Percentiles rank a stretch among this genome's conserved stretches.
These are phyloP conservation scores for Drosophila insularis DNA, from an alignment of 1,140 invertebrate species.

Conservation along the genomic window DNA sequence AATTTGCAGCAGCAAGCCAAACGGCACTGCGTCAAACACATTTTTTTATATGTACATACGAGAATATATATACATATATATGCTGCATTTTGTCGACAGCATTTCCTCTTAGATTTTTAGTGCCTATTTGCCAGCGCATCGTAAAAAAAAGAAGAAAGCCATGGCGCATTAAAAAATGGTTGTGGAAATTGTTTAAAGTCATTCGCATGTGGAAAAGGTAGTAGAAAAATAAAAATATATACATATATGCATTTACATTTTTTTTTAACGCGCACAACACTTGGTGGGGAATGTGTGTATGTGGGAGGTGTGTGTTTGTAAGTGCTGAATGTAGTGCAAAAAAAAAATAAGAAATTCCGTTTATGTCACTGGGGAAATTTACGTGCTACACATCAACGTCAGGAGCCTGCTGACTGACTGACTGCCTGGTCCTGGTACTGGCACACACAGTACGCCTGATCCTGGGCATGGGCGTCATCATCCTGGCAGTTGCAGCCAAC, in stretches of 20 bases:
- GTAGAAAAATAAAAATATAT: constrained; percentile 30
- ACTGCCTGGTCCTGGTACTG: background rate
- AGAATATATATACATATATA: background rate
- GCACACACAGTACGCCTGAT: background rate
- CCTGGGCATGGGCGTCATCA: background rate
- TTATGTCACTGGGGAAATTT: constrained; percentile 62
- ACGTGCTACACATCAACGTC: constrained; percentile 54
- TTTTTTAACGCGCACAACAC: constrained; percentile 43
- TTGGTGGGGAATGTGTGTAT: constrained; percentile 13
- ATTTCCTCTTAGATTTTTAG: constrained; percentile 50
- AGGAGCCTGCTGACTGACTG: constrained; percentile 11
- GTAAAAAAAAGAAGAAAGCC: constrained; percentile 24
- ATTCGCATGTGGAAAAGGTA: constrained; percentile 53
- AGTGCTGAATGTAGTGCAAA: constrained; percentile 27
- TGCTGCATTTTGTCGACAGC: constrained; percentile 43
- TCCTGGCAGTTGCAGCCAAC: constrained; percentile 27
- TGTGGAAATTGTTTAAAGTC: constrained; percentile 63
- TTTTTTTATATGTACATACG: constrained; percentile 31
- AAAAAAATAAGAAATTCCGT: constrained; percentile 22
- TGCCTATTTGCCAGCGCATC: constrained; percentile 42
- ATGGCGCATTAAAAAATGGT: constrained; percentile 30
- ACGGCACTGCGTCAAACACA: constrained; percentile 45
- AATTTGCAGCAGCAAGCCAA: constrained; percentile 34
- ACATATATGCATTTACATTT: background rate
- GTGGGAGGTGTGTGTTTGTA: constrained; percentile 21